phyloP scores from a whole-genome alignment of 2,113 vertebrate genomes.

The Stegostoma tigrinum region DNA sequence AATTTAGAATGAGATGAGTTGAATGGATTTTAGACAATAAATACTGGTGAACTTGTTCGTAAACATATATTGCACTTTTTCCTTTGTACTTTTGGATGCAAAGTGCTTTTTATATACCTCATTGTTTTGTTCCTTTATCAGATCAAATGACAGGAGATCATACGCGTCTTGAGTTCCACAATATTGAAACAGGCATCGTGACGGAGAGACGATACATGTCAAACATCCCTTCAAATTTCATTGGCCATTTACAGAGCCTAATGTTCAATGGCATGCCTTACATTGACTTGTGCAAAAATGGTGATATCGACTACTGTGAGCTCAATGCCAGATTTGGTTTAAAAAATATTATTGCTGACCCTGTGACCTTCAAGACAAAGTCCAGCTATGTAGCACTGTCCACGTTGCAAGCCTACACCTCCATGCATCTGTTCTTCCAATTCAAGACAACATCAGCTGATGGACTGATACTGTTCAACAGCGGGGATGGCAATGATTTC shows the following conservation, averaged over 20 bases:
- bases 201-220: constrained; percentile 88
- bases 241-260: constrained; percentile 93
- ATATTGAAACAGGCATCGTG: constrained; percentile 96
- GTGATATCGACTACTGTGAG: constrained; percentile 97
- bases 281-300: constrained; percentile 97
- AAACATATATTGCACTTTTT: background rate
- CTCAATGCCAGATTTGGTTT: constrained; percentile 95
- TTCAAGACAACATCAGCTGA: constrained; percentile 97
- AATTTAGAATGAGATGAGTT: background rate
- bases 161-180: constrained; percentile 95
- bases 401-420: constrained; percentile 92
- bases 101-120: constrained; percentile 29
- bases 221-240: constrained; percentile 91
- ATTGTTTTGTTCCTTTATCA: constrained; percentile 52
- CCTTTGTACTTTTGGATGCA: background rate
- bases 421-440: constrained; percentile 99
- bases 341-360: constrained; percentile 96
- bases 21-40: background rate
- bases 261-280: constrained; percentile 96
- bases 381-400: constrained; percentile 87
- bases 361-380: constrained; percentile 96
- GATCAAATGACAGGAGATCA: constrained; percentile 97
- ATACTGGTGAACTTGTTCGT: background rate
- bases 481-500: constrained; percentile 96
- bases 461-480: constrained; percentile 93